phyloP scores from a whole-genome alignment of 2,113 vertebrate species.

The Notarius quadriscutis region DNA sequence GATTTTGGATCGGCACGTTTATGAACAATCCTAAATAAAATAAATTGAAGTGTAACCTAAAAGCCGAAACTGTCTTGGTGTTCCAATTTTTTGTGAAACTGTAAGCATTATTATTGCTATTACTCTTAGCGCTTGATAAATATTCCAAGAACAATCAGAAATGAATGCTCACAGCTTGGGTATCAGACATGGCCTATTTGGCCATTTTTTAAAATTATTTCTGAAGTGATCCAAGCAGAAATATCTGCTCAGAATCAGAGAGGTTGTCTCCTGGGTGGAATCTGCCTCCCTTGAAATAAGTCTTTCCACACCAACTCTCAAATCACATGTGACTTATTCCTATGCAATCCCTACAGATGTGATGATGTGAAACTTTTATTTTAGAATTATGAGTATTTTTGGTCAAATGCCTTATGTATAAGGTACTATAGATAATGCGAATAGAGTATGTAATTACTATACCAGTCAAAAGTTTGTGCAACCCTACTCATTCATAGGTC shows the following conservation, averaged over 20 bases:
- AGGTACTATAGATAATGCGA: too few relatives aligned
- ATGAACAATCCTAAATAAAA: background rate
- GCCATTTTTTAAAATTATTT: background rate
- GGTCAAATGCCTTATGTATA: too few relatives aligned
- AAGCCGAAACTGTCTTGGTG: background rate
- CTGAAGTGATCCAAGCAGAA: background rate
- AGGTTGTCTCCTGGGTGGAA: background rate
- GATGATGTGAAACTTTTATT: background rate
- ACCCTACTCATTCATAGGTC: too few relatives aligned
- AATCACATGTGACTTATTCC: background rate
- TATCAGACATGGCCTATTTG: background rate
- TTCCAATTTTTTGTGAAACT: background rate
- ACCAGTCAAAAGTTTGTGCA: too few relatives aligned
- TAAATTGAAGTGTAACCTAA: slow-evolving; percentile 15
- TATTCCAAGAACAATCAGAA: background rate
- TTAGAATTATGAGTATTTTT: too few relatives aligned
- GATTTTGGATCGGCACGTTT: slow-evolving; percentile 6
- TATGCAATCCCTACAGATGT: background rate
- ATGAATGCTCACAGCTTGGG: background rate
- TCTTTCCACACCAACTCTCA: background rate
- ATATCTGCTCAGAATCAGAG: background rate
- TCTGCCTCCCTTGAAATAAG: background rate
- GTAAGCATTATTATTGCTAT: background rate
- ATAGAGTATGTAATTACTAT: too few relatives aligned
- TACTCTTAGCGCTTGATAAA: background rate